phyloP scores from a whole-genome alignment of 2,797 vertebrate species.

The Luscinia megarhynchos region DNA sequence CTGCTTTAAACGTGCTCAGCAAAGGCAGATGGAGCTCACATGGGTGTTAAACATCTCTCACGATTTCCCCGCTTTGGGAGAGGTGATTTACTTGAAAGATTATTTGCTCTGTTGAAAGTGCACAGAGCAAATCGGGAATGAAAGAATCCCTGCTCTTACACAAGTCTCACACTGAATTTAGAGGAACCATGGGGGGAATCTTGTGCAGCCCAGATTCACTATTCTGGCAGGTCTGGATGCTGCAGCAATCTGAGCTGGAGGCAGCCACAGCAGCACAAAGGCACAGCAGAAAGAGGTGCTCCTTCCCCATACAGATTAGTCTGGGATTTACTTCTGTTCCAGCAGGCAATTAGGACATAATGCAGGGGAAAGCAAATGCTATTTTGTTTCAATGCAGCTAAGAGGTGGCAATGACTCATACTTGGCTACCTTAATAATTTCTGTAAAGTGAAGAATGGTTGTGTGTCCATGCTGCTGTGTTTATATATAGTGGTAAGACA shows the following conservation, averaged over 20 bases:
- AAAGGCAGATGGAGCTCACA: background rate
- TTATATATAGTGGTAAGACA: slow-evolving; percentile 14
- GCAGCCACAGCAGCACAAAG: background rate
- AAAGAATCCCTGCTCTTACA: background rate
- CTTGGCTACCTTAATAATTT: background rate
- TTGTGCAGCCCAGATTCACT: background rate
- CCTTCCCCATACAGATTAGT: background rate
- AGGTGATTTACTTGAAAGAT: background rate
- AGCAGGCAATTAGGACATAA: background rate
- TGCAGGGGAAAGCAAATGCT: background rate
- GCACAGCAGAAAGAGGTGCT: background rate
- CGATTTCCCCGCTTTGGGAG: background rate
- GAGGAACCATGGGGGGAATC: background rate
- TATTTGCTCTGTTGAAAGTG: background rate
- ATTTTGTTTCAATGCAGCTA: background rate
- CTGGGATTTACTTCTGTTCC: background rate
- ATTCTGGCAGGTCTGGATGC: background rate
- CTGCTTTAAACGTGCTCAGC: background rate
- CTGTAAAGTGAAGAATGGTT: background rate
- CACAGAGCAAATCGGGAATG: background rate
- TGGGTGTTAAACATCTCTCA: background rate
- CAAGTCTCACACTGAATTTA: background rate
- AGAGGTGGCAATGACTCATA: background rate
- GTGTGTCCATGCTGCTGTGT: background rate
- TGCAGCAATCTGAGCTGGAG: background rate